phyloP scores from a whole-genome alignment of 2,888 invertebrate species.

The Drosophila leonis region DNA sequence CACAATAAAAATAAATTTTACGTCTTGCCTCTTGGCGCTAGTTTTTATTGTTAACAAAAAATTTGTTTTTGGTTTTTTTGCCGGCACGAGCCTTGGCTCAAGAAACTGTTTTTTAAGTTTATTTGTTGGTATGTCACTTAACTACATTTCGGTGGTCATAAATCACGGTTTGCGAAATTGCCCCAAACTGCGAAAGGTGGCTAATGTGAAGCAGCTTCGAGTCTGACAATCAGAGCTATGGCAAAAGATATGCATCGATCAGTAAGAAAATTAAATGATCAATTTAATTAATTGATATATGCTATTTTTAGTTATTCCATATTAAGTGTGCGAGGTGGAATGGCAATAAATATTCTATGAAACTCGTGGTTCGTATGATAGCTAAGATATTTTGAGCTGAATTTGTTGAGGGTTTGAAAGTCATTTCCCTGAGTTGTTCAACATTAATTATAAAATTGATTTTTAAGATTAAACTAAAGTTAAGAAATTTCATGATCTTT shows the following conservation, averaged over 20 bases:
- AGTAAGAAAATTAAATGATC: background rate
- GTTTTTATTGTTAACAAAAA: conserved; percentile 15
- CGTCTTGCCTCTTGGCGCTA: conserved; percentile 32
- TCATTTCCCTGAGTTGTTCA: background rate
- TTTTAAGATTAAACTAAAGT: background rate
- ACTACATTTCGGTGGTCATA: conserved; percentile 29
- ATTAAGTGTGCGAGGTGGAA: background rate
- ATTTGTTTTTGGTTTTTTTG: background rate
- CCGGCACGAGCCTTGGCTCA: conserved; percentile 52
- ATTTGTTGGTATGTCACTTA: conserved; percentile 33
- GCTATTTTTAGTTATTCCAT: background rate
- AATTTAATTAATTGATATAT: conserved; percentile 9
- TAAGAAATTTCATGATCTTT: too few species aligned
- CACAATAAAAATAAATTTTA: conserved; percentile 59
- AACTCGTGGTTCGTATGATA: background rate
- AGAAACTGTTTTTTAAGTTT: background rate
- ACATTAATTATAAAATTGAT: background rate
- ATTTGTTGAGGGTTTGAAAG: background rate
- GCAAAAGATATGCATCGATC: background rate
- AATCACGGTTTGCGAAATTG: conserved; percentile 34
- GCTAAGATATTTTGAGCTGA: background rate
- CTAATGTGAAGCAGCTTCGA: conserved; percentile 4
- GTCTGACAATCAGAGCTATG: background rate
- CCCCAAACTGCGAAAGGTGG: conserved; percentile 5
- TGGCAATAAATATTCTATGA: background rate